phyloP scores from a whole-genome alignment of 2,888 invertebrate genomes.

The Chrysotoxum bicinctum region DNA sequence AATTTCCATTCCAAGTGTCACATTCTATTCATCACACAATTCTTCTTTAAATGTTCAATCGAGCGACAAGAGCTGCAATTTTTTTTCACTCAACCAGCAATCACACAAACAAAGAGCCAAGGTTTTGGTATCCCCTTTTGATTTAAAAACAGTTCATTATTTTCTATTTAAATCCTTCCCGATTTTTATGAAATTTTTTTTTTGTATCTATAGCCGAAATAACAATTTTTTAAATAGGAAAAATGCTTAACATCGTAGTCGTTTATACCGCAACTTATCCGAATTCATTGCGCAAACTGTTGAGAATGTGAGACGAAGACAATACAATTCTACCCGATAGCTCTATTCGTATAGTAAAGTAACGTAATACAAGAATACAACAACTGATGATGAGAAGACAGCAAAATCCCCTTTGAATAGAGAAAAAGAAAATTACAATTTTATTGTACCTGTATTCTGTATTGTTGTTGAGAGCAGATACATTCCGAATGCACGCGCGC shows the following conservation, averaged over 20 bases:
- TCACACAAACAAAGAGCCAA: neutral
- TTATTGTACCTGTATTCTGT: neutral
- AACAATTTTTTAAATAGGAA: neutral
- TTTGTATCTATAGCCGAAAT: neutral
- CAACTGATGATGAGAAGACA: neutral
- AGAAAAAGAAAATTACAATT: neutral
- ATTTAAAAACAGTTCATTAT: neutral
- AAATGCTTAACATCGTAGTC: constrained; percentile 20
- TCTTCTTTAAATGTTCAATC: neutral
- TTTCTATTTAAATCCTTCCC: neutral
- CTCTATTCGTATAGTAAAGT: neutral
- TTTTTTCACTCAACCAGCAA: neutral
- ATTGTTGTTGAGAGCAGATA: neutral
- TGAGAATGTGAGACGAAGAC: constrained; percentile 50
- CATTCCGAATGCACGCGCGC: neutral
- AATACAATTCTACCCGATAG: constrained; percentile 30
- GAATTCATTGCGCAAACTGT: constrained; percentile 65
- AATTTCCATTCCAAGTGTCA: neutral
- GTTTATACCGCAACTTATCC: constrained; percentile 55
- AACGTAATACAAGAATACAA: neutral
- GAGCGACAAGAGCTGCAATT: neutral
- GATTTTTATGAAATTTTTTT: neutral
- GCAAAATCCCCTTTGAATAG: neutral
- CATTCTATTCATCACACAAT: constrained; percentile 21
- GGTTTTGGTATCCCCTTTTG: neutral